These are phyloP conservation scores for Argentina silus DNA, from an alignment of 2,797 vertebrate species.

Conservation along the genomic window DNA sequence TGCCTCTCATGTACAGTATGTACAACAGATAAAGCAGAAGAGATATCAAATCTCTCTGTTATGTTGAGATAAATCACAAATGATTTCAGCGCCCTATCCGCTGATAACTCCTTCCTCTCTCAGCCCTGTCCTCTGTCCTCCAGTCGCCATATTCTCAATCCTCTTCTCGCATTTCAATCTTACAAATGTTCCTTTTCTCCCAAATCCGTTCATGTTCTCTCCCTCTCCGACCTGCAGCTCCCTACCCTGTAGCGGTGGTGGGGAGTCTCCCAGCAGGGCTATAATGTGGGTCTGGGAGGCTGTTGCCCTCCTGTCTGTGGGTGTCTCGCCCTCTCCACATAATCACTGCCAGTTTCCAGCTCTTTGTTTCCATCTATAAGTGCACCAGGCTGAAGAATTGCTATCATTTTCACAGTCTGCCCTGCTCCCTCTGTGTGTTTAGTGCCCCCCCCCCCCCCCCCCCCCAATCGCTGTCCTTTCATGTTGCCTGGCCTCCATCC, in stretches of 20 bases:
- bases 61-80: constrained; percentile 1
- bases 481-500: constrained; percentile 15
- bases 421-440: constrained; percentile 1
- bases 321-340: neutral
- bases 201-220: neutral
- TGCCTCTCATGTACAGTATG: neutral
- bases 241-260: neutral
- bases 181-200: constrained; percentile 4
- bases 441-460: neutral
- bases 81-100: neutral
- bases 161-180: constrained; percentile 45
- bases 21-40: neutral
- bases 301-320: neutral
- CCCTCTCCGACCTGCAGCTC: neutral
- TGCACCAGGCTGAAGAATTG: constrained; percentile 26
- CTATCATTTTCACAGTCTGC: constrained; percentile 30
- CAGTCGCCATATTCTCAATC: constrained; percentile 19
- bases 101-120: neutral
- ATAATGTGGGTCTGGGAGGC: constrained; percentile 1
- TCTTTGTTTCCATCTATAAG: constrained; percentile 23
- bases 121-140: neutral
- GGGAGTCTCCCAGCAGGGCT: neutral
- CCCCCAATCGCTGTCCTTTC: neutral
- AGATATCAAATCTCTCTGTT: neutral
- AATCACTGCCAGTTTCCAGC: constrained; percentile 19